Evolutionary conservation across 2,888 invertebrate species (phyloP), one percentile per base, ranked within the genome.

Genomic region (Agrotis puta): DNA sequence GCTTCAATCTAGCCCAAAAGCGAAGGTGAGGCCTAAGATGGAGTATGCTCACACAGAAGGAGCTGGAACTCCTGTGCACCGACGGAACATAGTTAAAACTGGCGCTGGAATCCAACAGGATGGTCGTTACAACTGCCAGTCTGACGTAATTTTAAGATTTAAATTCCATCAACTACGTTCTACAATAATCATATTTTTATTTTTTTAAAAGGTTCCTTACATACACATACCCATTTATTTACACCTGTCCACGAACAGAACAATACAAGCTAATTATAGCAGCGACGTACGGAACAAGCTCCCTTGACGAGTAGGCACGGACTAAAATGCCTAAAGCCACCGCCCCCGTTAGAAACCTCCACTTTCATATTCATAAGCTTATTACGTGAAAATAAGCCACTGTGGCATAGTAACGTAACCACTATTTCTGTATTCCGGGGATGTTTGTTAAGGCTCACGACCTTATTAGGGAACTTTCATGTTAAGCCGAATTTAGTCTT

Each of bases 331-430:
- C 66, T 54, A 20, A 64, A 73, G 79, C 45, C 43, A 61, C 51
- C 47, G n/a, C 13, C 51, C 50, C 7, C 33, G 27, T 62, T 64
- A 48, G 11, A 47, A 57, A 43, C 64, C 57, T 51, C 33, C 22
- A 50, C 79, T 82, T 50, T 58, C 54, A 65, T 79, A 79, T 79
- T 82, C 62, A 72, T 62, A 65, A 65, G 58, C 50, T 67, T 78
- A 73, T 68, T 63, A 63, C 53, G 62, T 63, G 82, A 66, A 66
- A 79, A 79, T 64, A 78, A 71, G 65, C 66, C 61, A 57, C 66
- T 50, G 33, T 64, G 54, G 64, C 50, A 51, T 24, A 63, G 45
- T 63, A 65, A 79, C 64, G 65, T 74, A 59, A 56, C 16, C 24
- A 14, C 61, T 82, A 58, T 82, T 82, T 76, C 62, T 69, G 61